Conservation (phyloP, 2,113 vertebrate genomes). For the Salvator merianae region DNA sequence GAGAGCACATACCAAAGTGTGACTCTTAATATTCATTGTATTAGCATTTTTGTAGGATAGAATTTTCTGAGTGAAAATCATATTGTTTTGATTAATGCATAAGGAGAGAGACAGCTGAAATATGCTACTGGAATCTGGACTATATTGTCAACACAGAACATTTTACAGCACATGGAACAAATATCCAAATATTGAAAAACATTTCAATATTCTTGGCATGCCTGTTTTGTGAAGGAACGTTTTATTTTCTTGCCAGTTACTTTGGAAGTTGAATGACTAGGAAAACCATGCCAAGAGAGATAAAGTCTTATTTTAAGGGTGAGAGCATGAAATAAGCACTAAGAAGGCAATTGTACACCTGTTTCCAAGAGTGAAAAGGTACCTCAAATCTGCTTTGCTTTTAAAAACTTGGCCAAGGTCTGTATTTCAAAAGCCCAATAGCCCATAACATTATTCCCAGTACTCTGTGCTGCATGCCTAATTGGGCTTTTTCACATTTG, state of each 20-base stretch:
- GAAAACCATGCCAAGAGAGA: conserved; percentile 67
- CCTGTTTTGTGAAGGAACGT: conserved; percentile 62
- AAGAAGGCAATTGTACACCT: conserved; percentile 72
- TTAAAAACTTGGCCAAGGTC: conserved; percentile 72
- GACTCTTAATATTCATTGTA: conserved; percentile 46
- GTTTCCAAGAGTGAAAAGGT: conserved; percentile 72
- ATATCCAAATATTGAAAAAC: conserved; percentile 55
- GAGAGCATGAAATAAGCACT: conserved; percentile 69
- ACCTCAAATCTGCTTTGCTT: conserved; percentile 68
- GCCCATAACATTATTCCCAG: conserved; percentile 70
- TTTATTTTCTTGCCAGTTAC: conserved; percentile 73
- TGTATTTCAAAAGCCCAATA: conserved; percentile 71
- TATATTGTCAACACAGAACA: conserved; percentile 48
- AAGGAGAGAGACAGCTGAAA: conserved; percentile 41
- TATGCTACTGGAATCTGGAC: conserved; percentile 48
- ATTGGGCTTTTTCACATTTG: conserved; percentile 71
- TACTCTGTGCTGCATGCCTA: conserved; percentile 69
- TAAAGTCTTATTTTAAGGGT: conserved; percentile 70
- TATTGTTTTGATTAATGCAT: conserved; percentile 64
- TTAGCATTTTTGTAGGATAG: conserved; percentile 50
- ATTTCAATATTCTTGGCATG: conserved; percentile 63
- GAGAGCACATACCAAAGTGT: conserved; percentile 32
- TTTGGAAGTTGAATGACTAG: conserved; percentile 66
- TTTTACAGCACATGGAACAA: conserved; percentile 46
- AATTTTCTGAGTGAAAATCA: conserved; percentile 54